These are phyloP conservation scores for Petaurus breviceps DNA, from an alignment of 2,113 vertebrate genomes.

Conservation along the genomic window DNA sequence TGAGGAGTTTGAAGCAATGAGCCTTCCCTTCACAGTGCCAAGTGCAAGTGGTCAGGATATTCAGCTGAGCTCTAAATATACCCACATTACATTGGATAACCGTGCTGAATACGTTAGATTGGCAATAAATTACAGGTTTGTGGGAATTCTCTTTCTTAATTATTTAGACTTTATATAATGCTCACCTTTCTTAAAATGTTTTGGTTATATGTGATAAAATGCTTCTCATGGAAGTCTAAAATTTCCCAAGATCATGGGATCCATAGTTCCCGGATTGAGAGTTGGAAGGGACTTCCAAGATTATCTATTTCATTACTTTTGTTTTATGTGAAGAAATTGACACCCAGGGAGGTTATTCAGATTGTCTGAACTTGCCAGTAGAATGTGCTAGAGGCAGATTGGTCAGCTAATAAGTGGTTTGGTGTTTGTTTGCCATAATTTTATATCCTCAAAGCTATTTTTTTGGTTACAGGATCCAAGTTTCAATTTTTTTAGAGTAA, in stretches of 20 bases:
- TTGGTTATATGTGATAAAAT: background rate
- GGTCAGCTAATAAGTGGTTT: background rate
- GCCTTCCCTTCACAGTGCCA: constrained; percentile 96
- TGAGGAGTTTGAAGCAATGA: constrained; percentile 98
- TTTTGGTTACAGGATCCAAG: background rate
- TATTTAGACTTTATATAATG: background rate
- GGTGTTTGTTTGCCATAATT: background rate
- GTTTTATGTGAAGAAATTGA: background rate
- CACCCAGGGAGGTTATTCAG: background rate
- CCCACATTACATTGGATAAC: constrained; percentile 96
- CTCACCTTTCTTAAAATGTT: background rate
- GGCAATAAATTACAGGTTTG: constrained; percentile 97
- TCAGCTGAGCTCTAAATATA: constrained; percentile 96
- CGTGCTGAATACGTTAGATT: constrained; percentile 96
- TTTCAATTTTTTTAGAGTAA: background rate
- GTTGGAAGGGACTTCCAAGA: background rate
- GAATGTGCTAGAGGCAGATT: background rate
- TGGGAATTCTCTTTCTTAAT: constrained; percentile 1
- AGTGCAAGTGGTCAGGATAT: constrained; percentile 98
- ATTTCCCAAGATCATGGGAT: background rate
- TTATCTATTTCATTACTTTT: background rate
- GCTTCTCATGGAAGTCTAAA: background rate
- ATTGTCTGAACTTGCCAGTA: background rate
- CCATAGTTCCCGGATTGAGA: background rate
- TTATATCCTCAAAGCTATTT: background rate